Conservation (phyloP, 2,797 vertebrate species). For the Squalus acanthias region DNA sequence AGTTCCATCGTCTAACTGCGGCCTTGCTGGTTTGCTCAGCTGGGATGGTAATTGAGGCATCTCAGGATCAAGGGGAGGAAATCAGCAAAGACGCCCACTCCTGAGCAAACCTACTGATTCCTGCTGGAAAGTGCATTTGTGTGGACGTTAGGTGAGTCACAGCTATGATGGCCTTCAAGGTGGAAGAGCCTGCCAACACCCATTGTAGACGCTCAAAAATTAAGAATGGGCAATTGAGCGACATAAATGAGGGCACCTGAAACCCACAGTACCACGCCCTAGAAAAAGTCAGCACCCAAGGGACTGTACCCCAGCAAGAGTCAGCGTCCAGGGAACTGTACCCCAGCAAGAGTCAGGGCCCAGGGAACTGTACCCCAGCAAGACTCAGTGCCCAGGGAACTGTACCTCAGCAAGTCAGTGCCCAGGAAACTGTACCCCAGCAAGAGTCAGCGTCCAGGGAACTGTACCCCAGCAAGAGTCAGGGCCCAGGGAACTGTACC, state of each 20-base stretch:
- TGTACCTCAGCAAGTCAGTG: neutral
- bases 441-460: too few species aligned
- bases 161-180: neutral
- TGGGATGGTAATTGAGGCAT: neutral
- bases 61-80: neutral
- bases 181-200: neutral
- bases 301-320: neutral
- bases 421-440: too few species aligned
- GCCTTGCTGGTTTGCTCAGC: too few species aligned
- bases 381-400: neutral
- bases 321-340: neutral
- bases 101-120: neutral
- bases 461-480: too few species aligned
- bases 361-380: neutral
- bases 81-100: neutral
- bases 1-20: too few species aligned
- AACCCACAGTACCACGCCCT: too few species aligned
- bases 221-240: neutral
- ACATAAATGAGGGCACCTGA: neutral
- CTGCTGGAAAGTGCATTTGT: neutral
- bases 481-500: too few species aligned
- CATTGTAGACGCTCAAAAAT: neutral
- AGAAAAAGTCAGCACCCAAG: neutral
- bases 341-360: neutral
- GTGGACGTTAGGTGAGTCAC: neutral